Base-by-base conservation (phyloP, 2,888 invertebrate genomes). In the Agriopis aurantiaria region DNA sequence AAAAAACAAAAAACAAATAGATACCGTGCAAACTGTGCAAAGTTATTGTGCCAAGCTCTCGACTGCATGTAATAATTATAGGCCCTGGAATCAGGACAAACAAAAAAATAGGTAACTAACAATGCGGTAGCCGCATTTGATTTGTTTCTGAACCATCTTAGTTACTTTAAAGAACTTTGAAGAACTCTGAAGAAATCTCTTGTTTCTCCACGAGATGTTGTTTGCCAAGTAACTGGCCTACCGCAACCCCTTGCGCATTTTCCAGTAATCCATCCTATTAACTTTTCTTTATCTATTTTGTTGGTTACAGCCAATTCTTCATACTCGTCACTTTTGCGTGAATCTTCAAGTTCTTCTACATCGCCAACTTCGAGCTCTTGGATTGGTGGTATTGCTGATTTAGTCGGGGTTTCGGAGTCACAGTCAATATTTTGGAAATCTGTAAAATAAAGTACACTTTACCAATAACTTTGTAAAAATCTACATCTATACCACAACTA, bases 101-200 rank as follows among this genome's bases (percentile, higher is more conserved):
- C 46, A 12, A 11, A 46, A 46, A 1, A 9, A 1, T 8, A 8
- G 43, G 43, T 43, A 43, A 9, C 8, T 43, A 43, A 9, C 8
- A 43, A 43, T 43, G 43, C 8, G 43, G 9, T 43, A 9, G 43
- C 43, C 43, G 43, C 43, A 43, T 43, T 43, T 11, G 9, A 46
- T 5, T 12, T 3, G 1, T 46, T 51, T 51, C 23, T 23, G 11
- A 52, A 52, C 23, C 52, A 52, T 52, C 23, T 52, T 52, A 33
- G 6, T 23, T 33, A 23, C 10, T 52, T 10, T 74, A 33, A 48
- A 84, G 70, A 61, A 88, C 71, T 79, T 10, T 74, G 41, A 48
- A 84, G 70, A 61, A 88, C 71, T 79, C 85, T 82, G 62, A 75
- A 85, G 56, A 88, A 87, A 67, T 89, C 90, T 74, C 88, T 80